phyloP scores from a whole-genome alignment of 2,113 vertebrate species.

The Hiodon tergisus region DNA sequence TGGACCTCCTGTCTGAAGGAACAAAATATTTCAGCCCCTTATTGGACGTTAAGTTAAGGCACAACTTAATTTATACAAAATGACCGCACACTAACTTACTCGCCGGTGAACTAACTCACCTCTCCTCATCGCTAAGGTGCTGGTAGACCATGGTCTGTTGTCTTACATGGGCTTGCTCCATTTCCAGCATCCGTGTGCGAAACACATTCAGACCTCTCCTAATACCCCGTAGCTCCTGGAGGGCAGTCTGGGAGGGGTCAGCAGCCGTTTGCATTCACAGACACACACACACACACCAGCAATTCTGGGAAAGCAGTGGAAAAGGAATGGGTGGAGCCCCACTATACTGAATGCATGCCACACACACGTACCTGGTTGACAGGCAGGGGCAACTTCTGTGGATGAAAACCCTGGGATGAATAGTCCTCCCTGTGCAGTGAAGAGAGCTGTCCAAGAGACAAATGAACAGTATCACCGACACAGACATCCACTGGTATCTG shows the following conservation, averaged over 20 bases:
- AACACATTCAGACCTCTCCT: constrained; percentile 80
- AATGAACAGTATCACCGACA: neutral
- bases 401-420: constrained; percentile 54
- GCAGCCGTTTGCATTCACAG: neutral
- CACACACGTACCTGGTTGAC: constrained; percentile 68
- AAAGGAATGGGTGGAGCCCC: no score
- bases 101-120: constrained; percentile 52
- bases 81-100: no score
- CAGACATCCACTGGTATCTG: neutral
- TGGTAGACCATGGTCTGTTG: constrained; percentile 88
- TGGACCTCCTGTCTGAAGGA: constrained; percentile 73
- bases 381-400: constrained; percentile 66
- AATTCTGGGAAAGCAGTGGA: no score
- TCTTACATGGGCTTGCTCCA: constrained; percentile 82
- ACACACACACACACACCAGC: neutral
- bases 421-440: constrained; percentile 58
- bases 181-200: constrained; percentile 90
- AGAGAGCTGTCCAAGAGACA: constrained; percentile 47
- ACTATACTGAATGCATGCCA: neutral
- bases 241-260: neutral
- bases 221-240: constrained; percentile 82
- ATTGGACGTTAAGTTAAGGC: no score
- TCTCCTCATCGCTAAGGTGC: constrained; percentile 85
- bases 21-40: neutral
- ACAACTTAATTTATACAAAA: no score